Base-by-base conservation (phyloP, 2,797 vertebrate genomes). In the Coregonus sp. region DNA sequence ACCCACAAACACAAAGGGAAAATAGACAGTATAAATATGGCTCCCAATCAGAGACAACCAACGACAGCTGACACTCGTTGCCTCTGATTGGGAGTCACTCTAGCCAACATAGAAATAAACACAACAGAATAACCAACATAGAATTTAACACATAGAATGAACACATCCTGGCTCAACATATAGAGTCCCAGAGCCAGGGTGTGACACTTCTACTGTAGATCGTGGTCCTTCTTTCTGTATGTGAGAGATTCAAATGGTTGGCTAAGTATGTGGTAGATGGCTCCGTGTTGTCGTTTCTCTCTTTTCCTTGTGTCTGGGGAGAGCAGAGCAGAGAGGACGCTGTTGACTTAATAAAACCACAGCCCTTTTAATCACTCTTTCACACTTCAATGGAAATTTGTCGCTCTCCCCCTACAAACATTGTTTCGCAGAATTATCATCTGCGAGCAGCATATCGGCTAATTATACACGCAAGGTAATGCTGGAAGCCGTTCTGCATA, bases 311-410 rank as follows among this genome's bases (percentile, higher is more conserved):
- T 75, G 74, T 77, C 31, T 84, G 90, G 88, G 90, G 85, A 75
- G 82, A 70, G 82, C 90, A 90, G 89, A 47, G 59, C 59, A 63
- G 59, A 63, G 59, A 91, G 89, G 89, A 91, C 76, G 73, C 87
- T 5, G 29, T 52, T 72, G 76, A 47, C 70, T 92, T 90, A 91
- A 92, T 90, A 91, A 92, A 91, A 94, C 92, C 93, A 92, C 80
- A 75, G 89, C 88, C 90, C 89, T 94, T 94, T 94, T 94, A 95
- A 95, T 94, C 93, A 94, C 91, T 92, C 92, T 92, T 94, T 93
- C 93, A 94, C 93, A 94, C 92, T 95, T 94, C 93, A 94, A 93
- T 94, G 93, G 93, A 91, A 93, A 95, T 95, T 94, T 92, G 92
- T 93, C 81, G 90, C 90, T 85, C 91, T 89, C 90, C 85, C 86